Conservation (phyloP, 2,888 invertebrate species). For the Nephrocerus scutellatus region DNA sequence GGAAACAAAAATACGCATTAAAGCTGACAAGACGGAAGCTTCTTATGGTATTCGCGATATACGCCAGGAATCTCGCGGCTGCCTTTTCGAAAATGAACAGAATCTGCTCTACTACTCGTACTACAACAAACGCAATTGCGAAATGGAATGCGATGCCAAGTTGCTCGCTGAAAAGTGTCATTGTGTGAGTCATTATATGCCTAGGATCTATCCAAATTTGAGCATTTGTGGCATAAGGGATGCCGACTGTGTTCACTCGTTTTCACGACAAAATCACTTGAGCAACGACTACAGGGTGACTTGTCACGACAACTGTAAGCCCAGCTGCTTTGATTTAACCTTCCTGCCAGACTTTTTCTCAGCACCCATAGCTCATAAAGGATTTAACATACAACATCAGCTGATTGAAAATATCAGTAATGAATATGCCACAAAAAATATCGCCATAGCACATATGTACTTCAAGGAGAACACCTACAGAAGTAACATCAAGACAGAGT, state of each 20-base stretch:
- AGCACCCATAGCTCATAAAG: slow-evolving; percentile 48
- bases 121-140: slow-evolving; percentile 70
- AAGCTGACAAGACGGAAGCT: slow-evolving; percentile 33
- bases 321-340: slow-evolving; percentile 63
- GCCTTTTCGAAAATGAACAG: slow-evolving; percentile 65
- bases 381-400: slow-evolving; percentile 26
- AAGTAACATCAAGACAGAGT: slow-evolving; percentile 65
- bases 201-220: slow-evolving; percentile 58
- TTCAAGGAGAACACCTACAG: slow-evolving; percentile 65
- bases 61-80: slow-evolving; percentile 49
- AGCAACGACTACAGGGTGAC: slow-evolving; percentile 13
- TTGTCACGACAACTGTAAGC: slow-evolving; percentile 55
- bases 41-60: slow-evolving; percentile 29
- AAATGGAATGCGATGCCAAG: slow-evolving; percentile 70
- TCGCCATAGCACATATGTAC: slow-evolving; percentile 66
- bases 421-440: slow-evolving; percentile 49
- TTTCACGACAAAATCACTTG: slow-evolving; percentile 14
- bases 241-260: slow-evolving; percentile 49
- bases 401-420: slow-evolving; percentile 24
- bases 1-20: slow-evolving; percentile 38
- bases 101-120: slow-evolving; percentile 59
- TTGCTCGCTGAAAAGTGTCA: slow-evolving; percentile 50
- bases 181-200: slow-evolving; percentile 40
- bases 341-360: slow-evolving; percentile 57
- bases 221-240: slow-evolving; percentile 65